A percentile compares a stretch with the other conserved stretches of the same genome.
These are phyloP conservation scores for Collichthys lucidus DNA, from an alignment of 2,113 vertebrate species.

Conservation along the genomic window DNA sequence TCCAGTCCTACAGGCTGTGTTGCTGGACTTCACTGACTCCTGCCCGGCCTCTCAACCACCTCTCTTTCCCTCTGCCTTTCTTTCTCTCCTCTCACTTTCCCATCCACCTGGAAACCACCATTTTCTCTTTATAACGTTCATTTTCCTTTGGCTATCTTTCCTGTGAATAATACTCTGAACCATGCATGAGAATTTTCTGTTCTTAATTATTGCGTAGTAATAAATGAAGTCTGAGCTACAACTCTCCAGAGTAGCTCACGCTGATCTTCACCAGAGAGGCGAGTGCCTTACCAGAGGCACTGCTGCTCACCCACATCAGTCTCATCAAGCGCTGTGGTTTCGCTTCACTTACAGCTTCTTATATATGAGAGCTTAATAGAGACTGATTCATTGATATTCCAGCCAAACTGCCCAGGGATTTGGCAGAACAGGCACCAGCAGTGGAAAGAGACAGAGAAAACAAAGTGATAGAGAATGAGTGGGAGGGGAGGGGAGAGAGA, in stretches of 20 bases:
- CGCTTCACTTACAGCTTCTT: constrained; percentile 62
- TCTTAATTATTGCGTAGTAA: constrained; percentile 70
- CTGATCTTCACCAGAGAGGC: constrained; percentile 64
- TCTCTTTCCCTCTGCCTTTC: constrained; percentile 15
- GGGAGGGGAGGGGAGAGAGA: constrained; percentile 34
- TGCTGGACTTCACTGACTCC: constrained; percentile 49
- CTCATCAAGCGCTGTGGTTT: constrained; percentile 60
- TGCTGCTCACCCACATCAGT: constrained; percentile 65
- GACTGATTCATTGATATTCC: constrained; percentile 71
- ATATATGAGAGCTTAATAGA: constrained; percentile 67
- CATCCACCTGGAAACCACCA: constrained; percentile 19
- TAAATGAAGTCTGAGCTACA: constrained; percentile 62
- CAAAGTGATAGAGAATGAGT: constrained; percentile 59
- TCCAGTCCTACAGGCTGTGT: constrained; percentile 64
- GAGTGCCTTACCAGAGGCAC: constrained; percentile 65
- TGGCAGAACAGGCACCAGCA: constrained; percentile 55
- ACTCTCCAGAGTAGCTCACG: constrained; percentile 57
- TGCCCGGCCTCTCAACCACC: constrained; percentile 20
- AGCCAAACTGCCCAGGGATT: constrained; percentile 60
- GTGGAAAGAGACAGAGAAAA: constrained; percentile 56
- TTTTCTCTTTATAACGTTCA: constrained; percentile 34
- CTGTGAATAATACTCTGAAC: constrained; percentile 44
- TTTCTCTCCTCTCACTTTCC: constrained; percentile 18
- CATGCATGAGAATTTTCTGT: constrained; percentile 60
- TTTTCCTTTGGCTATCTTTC: constrained; percentile 55